phyloP scores from a whole-genome alignment of 1,140 invertebrate genomes.

The Hyphantria cunea region DNA sequence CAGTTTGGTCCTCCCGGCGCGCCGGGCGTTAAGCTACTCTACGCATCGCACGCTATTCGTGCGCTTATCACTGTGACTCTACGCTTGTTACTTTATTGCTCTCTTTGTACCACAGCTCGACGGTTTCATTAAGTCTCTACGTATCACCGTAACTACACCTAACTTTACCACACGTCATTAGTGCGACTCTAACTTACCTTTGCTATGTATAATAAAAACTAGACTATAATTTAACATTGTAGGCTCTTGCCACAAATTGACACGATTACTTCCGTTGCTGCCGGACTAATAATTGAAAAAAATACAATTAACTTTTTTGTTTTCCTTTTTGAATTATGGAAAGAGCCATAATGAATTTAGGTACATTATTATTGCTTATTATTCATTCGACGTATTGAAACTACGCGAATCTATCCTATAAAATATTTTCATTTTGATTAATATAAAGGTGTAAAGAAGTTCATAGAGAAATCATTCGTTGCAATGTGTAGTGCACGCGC shows the following conservation, averaged over 20 bases:
- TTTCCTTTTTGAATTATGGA: constrained; percentile 53
- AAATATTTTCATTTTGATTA: constrained; percentile 45
- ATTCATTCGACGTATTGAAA: constrained; percentile 55
- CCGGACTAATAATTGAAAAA: constrained; percentile 64
- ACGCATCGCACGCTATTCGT: constrained; percentile 62
- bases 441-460: constrained; percentile 77
- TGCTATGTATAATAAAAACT: constrained; percentile 56
- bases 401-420: constrained; percentile 52
- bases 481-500: constrained; percentile 46
- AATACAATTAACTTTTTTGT: constrained; percentile 48
- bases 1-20: constrained; percentile 64
- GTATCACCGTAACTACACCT: constrained; percentile 76
- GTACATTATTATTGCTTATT: constrained; percentile 75
- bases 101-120: constrained; percentile 79
- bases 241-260: constrained; percentile 75
- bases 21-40: constrained; percentile 44
- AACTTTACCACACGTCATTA: constrained; percentile 51
- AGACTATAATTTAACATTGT: constrained; percentile 55
- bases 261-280: constrained; percentile 55
- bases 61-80: constrained; percentile 56
- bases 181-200: constrained; percentile 55
- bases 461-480: constrained; percentile 75
- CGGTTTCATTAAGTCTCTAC: constrained; percentile 79
- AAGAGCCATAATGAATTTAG: constrained; percentile 70
- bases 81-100: constrained; percentile 72